Conservation (phyloP, 1,140 invertebrate genomes). For the Campodea augens region DNA sequence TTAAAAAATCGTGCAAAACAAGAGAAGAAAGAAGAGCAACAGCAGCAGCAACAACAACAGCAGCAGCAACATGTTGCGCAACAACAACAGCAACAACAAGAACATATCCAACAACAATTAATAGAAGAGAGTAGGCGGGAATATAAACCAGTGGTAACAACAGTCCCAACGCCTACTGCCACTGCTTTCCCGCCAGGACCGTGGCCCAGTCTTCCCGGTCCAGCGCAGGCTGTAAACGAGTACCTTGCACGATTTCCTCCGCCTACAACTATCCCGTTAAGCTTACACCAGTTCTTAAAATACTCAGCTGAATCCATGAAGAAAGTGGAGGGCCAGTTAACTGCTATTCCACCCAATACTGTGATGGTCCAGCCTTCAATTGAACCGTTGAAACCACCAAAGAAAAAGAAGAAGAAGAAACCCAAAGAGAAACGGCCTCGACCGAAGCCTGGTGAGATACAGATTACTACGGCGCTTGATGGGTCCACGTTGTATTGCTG, state of each 20-base stretch:
- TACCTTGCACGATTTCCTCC: conserved; percentile 54
- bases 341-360: conserved; percentile 23
- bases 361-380: conserved; percentile 14
- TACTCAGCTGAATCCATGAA: conserved; percentile 59
- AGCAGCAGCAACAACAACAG: conserved; percentile 7
- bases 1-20: background rate
- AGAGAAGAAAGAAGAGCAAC: background rate
- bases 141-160: too few relatives aligned
- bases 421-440: conserved; percentile 57
- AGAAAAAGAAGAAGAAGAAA: conserved; percentile 64
- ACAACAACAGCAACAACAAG: conserved; percentile 7
- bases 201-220: conserved; percentile 37
- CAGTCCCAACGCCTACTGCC: too few relatives aligned
- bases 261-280: conserved; percentile 45
- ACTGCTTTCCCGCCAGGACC: conserved; percentile 21
- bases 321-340: conserved; percentile 39
- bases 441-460: conserved; percentile 60
- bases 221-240: conserved; percentile 56
- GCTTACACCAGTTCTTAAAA: conserved; percentile 62
- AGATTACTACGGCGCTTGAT: conserved; percentile 57
- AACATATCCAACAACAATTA: conserved; percentile 7
- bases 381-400: conserved; percentile 34
- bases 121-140: conserved; percentile 19
- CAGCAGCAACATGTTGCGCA: conserved; percentile 5
- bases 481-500: conserved; percentile 65